Evolutionary conservation across 2,888 invertebrate species (phyloP).

Genomic region (Polymixis flavicincta): DNA sequence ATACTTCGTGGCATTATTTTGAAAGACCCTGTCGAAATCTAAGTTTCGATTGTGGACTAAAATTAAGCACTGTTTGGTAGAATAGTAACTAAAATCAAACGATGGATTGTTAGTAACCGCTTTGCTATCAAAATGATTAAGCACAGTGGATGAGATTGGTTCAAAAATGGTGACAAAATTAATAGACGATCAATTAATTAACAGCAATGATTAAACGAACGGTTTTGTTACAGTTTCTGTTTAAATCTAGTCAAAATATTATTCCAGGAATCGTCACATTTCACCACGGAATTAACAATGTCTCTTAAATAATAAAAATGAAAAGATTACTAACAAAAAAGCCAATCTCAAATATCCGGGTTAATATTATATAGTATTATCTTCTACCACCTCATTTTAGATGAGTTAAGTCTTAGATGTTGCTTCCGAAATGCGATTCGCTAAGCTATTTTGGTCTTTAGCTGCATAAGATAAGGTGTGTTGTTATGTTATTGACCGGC

Average conservation of each 20-base stretch:
- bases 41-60: too few relatives aligned
- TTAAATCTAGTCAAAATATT: not conserved
- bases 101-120: not conserved
- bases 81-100: not conserved
- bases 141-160: not conserved
- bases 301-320: slow-evolving; percentile 37
- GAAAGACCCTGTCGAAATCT: not conserved
- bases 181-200: not conserved
- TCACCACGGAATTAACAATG: slow-evolving; percentile 48
- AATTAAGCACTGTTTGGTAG: not conserved
- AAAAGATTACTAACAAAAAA: slow-evolving; percentile 62
- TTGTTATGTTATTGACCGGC: slow-evolving; percentile 36
- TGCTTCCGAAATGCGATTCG: slow-evolving; percentile 18
- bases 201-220: not conserved
- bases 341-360: slow-evolving; percentile 74
- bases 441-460: slow-evolving; percentile 71
- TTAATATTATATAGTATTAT: slow-evolving; percentile 68
- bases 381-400: slow-evolving; percentile 64
- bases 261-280: slow-evolving; percentile 11
- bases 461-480: slow-evolving; percentile 64
- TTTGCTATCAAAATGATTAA: too few relatives aligned
- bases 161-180: not conserved
- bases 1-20: not conserved
- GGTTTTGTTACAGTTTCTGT: not conserved
- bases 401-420: slow-evolving; percentile 43